Evolutionary conservation across 2,888 invertebrate species (phyloP).

Genomic region (Neoaliturus tenellus): DNA sequence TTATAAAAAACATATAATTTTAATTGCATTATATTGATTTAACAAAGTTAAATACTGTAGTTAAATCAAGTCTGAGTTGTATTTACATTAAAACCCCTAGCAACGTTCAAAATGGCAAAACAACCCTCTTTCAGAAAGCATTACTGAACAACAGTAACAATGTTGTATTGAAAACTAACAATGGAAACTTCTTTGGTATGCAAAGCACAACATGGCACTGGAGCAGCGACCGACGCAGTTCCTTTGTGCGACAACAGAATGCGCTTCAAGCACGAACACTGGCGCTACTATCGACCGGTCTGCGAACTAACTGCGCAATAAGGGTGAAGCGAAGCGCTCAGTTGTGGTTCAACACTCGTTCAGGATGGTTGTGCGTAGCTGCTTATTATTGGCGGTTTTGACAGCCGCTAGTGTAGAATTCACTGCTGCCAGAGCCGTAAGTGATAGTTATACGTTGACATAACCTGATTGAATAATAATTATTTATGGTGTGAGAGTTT

Average conservation of each 20-base stretch:
- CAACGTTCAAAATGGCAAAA: too few relatives aligned
- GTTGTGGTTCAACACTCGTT: neutral
- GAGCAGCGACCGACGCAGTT: too few relatives aligned
- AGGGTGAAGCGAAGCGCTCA: conserved; percentile 19
- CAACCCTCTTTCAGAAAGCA: neutral
- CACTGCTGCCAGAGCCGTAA: conserved; percentile 3
- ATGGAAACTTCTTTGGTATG: neutral
- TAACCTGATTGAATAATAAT: too few relatives aligned
- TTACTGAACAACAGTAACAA: neutral
- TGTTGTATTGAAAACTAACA: neutral
- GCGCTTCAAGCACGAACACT: neutral
- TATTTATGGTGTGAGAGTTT: too few relatives aligned
- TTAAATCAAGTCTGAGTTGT: too few relatives aligned
- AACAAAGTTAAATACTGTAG: too few relatives aligned
- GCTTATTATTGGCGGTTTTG: neutral
- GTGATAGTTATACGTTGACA: too few relatives aligned
- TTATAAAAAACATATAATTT: too few relatives aligned
- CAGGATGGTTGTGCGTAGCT: conserved; percentile 35
- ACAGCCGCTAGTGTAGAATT: neutral
- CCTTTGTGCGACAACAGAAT: neutral
- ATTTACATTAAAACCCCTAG: too few relatives aligned
- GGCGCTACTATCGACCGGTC: conserved; percentile 37
- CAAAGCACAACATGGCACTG: neutral
- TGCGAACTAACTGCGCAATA: conserved; percentile 31
- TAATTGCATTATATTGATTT: too few relatives aligned